A percentile compares a stretch with the other conserved stretches of the same genome.
phyloP scores from a whole-genome alignment of 2,888 invertebrate genomes.

The Tuberolachnus salignus region DNA sequence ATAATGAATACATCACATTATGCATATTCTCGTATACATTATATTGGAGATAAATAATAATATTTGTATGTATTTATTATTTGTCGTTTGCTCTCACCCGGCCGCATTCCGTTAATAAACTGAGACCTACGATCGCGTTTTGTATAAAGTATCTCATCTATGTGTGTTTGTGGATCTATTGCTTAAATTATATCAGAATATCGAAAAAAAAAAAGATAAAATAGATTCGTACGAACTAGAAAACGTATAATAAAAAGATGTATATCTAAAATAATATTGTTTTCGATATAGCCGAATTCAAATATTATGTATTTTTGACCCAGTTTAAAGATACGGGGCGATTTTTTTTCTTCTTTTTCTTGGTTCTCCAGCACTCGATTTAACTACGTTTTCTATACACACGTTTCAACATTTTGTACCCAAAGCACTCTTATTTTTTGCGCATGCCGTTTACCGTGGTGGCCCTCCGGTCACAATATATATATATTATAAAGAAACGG shows the following conservation, averaged over 20 bases:
- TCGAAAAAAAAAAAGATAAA: neutral
- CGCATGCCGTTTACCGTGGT: neutral
- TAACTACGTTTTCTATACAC: constrained; percentile 1
- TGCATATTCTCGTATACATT: too few species aligned
- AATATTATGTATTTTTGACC: constrained; percentile 3
- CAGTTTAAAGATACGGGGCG: neutral
- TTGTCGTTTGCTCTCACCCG: neutral
- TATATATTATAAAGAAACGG: neutral
- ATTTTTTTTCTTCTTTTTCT: too few species aligned
- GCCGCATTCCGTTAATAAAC: neutral
- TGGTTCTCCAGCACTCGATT: neutral
- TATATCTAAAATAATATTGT: neutral
- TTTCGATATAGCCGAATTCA: constrained; percentile 2
- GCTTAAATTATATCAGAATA: too few species aligned
- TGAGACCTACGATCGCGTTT: neutral
- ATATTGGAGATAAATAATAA: neutral
- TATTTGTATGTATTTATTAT: neutral
- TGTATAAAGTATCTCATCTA: neutral
- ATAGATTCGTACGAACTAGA: neutral
- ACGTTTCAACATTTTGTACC: neutral
- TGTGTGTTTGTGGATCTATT: neutral
- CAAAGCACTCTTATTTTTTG: neutral
- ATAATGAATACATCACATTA: neutral
- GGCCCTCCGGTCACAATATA: neutral
- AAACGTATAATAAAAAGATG: neutral